A percentile compares a stretch with the other conserved stretches of the same genome.
Conservation (phyloP, 2,797 vertebrate genomes). For the Oreortyx pictus region DNA sequence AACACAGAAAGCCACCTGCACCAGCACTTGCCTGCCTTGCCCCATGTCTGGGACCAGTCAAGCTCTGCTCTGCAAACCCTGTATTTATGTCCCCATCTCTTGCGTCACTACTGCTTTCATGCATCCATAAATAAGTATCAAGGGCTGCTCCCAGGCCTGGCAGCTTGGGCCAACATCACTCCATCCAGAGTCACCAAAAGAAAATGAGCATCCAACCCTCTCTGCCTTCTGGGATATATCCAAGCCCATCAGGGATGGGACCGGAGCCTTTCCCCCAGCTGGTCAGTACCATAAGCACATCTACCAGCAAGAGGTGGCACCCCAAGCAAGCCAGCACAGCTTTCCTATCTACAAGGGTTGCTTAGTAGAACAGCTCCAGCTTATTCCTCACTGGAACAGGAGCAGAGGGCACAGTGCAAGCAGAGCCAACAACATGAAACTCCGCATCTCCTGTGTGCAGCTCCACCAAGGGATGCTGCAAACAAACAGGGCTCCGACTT, state of each 20-base stretch:
- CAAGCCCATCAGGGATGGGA: not conserved
- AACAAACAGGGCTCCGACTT: not conserved
- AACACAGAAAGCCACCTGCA: not conserved
- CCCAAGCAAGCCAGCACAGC: fast-evolving
- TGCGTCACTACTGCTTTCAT: not conserved
- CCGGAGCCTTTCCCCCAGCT: not conserved
- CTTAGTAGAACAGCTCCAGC: not conserved
- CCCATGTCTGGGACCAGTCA: not conserved
- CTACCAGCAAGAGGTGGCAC: not conserved
- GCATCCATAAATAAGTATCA: not conserved
- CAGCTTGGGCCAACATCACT: not conserved
- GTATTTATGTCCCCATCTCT: not conserved
- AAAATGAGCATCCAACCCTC: not conserved
- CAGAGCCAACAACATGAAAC: not conserved
- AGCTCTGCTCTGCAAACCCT: not conserved
- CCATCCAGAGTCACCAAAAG: not conserved
- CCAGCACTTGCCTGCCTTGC: not conserved
- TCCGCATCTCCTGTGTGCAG: not conserved
- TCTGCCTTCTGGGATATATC: not conserved
- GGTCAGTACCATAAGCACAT: not conserved
- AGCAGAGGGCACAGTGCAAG: not conserved
- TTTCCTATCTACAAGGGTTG: not conserved
- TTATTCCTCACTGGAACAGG: not conserved
- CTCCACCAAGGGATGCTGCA: not conserved
- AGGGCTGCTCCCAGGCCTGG: not conserved